Percentiles rank a stretch among this genome's conserved stretches.
These are phyloP conservation scores for Tragelaphus oryx DNA, from an alignment of 2,797 vertebrate genomes.

Conservation along the genomic window DNA sequence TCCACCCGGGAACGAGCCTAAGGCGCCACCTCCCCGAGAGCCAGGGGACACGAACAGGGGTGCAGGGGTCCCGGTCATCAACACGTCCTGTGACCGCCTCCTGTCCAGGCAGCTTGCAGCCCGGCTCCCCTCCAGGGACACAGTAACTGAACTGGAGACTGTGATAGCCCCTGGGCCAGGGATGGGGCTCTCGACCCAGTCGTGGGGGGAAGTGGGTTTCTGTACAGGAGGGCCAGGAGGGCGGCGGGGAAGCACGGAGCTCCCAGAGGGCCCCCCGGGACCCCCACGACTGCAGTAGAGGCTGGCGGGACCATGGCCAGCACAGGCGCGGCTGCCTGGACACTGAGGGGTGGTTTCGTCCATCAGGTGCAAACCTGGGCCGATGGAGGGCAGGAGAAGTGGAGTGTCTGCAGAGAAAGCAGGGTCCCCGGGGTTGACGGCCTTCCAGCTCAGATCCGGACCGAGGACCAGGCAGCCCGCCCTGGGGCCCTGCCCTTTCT, in stretches of 20 bases:
- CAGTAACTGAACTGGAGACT: not conserved
- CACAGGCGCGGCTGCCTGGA: not conserved
- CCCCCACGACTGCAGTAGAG: not conserved
- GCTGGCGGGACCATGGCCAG: not conserved
- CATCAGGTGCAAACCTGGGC: too few species aligned
- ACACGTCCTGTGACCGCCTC: too few species aligned
- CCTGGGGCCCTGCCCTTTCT: not conserved
- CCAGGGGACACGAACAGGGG: not conserved
- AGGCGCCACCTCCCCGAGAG: not conserved
- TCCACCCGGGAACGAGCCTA: not conserved
- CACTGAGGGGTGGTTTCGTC: accelerated
- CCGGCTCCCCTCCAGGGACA: not conserved
- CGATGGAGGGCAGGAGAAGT: accelerated
- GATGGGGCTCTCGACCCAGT: not conserved
- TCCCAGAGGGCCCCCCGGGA: not conserved
- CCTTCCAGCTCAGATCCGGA: not conserved
- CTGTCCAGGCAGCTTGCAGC: not conserved
- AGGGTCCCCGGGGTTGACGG: not conserved
- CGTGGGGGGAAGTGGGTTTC: not conserved
- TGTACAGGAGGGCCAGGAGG: not conserved
- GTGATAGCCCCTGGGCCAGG: not conserved
- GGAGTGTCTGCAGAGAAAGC: not conserved
- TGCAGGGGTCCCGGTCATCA: not conserved
- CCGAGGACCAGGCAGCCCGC: not conserved
- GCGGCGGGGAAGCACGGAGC: not conserved